phyloP scores from a whole-genome alignment of 2,888 invertebrate species.

The Priapulus caudatus region DNA sequence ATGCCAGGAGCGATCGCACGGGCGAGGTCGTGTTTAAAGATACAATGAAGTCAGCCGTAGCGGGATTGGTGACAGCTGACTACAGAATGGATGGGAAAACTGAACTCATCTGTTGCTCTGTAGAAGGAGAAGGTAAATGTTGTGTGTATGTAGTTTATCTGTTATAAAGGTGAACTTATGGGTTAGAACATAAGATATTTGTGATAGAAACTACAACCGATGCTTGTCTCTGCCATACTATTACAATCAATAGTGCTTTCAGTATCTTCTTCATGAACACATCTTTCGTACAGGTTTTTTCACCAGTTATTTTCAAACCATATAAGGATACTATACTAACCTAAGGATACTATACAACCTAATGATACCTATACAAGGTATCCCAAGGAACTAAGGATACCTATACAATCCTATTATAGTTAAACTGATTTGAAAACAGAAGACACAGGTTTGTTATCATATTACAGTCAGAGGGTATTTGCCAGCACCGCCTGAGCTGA shows the following conservation, averaged over 20 bases:
- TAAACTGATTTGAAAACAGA: no score
- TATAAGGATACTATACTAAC: no score
- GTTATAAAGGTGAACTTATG: no score
- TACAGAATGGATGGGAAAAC: slow-evolving; percentile 63
- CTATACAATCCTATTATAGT: no score
- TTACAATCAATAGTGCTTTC: no score
- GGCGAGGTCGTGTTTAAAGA: slow-evolving; percentile 72
- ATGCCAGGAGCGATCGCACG: slow-evolving; percentile 54
- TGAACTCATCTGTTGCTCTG: slow-evolving; percentile 67
- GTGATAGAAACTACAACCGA: no score
- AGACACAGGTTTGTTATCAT: slow-evolving; percentile 12
- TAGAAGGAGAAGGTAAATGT: slow-evolving; percentile 71
- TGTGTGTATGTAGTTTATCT: no score
- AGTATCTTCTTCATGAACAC: no score
- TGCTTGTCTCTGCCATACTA: no score
- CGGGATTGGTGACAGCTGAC: slow-evolving; percentile 70
- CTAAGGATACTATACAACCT: neutral
- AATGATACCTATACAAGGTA: neutral
- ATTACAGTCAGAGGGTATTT: slow-evolving; percentile 40
- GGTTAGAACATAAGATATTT: no score
- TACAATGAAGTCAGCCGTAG: slow-evolving; percentile 52
- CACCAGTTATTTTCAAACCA: no score
- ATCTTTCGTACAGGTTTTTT: no score
- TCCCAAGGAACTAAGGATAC: neutral
- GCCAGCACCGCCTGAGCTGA: slow-evolving; percentile 35